Conservation (phyloP, 2,113 vertebrate genomes). For the Laticauda laticaudata region DNA sequence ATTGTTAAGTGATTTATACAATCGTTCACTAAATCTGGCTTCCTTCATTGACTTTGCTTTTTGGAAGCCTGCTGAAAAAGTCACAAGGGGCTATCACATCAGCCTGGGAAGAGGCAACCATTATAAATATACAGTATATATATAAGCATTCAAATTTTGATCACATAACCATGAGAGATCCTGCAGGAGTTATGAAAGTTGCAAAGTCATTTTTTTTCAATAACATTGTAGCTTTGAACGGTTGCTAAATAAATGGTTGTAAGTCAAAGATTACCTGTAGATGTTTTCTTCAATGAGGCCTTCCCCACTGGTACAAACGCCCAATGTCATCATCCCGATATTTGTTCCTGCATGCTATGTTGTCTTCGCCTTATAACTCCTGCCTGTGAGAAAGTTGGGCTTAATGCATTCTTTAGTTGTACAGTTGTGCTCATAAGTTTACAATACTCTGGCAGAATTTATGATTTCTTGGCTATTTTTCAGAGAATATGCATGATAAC, state of each 20-base stretch:
- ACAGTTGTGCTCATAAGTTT: background rate
- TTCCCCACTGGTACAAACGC: background rate
- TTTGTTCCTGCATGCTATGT: background rate
- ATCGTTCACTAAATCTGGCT: background rate
- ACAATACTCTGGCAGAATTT: too few relatives aligned
- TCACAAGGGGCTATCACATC: background rate
- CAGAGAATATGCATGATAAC: too few relatives aligned
- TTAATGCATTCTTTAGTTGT: background rate
- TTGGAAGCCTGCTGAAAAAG: background rate
- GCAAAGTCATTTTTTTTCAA: background rate
- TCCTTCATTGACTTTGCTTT: background rate
- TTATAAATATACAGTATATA: background rate
- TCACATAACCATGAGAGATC: background rate
- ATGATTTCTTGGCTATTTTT: too few relatives aligned
- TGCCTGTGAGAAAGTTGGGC: background rate
- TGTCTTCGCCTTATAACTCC: background rate
- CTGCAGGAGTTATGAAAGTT: background rate
- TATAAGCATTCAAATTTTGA: background rate
- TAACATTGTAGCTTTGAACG: background rate
- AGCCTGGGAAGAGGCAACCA: background rate
- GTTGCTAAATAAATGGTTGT: background rate
- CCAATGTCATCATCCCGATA: background rate
- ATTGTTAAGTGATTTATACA: background rate
- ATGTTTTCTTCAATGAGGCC: background rate
- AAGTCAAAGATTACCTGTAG: background rate